Evolutionary conservation across 1,140 invertebrate species (phyloP).

Genomic region (Odontomachus brunneus): DNA sequence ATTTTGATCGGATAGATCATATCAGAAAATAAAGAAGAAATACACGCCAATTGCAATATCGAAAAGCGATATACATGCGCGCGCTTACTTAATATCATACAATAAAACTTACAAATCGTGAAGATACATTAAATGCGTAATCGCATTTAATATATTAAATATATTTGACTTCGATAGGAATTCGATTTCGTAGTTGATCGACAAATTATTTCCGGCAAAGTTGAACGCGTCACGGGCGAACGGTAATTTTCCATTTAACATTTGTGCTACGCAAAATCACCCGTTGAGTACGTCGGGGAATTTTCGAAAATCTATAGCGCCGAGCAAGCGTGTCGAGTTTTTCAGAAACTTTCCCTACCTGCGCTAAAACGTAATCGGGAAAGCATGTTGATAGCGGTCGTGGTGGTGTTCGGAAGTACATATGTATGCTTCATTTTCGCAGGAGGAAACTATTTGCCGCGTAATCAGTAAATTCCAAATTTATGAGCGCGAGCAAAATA

Average conservation of each 20-base stretch:
- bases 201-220: neutral
- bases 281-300: neutral
- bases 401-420: neutral
- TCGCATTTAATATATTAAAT: neutral
- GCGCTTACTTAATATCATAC: neutral
- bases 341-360: neutral
- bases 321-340: neutral
- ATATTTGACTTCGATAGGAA: neutral
- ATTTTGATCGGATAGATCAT: no score
- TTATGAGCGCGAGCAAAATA: conserved; percentile 48
- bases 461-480: conserved; percentile 55
- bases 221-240: neutral
- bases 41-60: no score
- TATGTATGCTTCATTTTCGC: conserved; percentile 17
- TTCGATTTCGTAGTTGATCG: neutral
- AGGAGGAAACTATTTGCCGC: conserved; percentile 27
- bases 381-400: neutral
- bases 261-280: neutral
- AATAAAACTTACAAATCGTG: neutral
- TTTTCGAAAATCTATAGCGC: neutral
- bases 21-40: no score
- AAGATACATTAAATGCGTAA: neutral
- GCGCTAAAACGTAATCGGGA: conserved; percentile 6
- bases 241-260: neutral
- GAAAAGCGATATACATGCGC: no score